Evolutionary conservation across 2,797 vertebrate genomes (phyloP).

Genomic region (Cheirogaleus major): DNA sequence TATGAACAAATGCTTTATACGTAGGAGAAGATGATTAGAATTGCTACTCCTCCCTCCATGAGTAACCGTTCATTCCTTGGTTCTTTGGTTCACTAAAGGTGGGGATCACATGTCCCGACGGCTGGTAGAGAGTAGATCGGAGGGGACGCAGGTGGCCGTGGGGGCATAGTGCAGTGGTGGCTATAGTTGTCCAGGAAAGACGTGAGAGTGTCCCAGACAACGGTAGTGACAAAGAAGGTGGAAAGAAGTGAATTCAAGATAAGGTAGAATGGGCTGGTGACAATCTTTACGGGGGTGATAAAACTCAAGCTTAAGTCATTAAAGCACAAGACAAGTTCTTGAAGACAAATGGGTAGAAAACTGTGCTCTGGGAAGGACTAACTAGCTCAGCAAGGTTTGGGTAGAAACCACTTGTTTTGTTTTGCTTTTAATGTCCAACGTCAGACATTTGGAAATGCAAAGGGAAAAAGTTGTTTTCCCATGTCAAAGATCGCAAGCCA

Average conservation of each 20-base stretch:
- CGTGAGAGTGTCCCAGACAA: background rate
- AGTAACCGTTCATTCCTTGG: background rate
- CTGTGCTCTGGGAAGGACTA: background rate
- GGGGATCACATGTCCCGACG: background rate
- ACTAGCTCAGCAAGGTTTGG: background rate
- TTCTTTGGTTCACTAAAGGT: background rate
- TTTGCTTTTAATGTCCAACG: background rate
- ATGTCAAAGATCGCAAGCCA: background rate
- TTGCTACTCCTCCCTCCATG: background rate
- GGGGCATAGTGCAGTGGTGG: too few relatives aligned
- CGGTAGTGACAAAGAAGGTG: background rate
- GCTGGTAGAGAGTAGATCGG: background rate
- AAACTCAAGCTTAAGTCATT: background rate
- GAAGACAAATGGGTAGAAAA: background rate
- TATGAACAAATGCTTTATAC: background rate
- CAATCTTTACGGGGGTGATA: background rate
- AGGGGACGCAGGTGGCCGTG: too few relatives aligned
- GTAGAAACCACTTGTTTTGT: background rate
- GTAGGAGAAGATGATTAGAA: background rate
- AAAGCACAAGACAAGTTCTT: background rate
- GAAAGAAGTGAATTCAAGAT: background rate
- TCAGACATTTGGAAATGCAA: background rate
- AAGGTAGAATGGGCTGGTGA: background rate
- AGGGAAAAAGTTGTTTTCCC: background rate
- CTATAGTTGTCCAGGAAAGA: background rate